A percentile compares a stretch with the other conserved stretches of the same genome.
phyloP scores from a whole-genome alignment of 64 coral and sea anemone genomes.

The Pocillopora damicornis region DNA sequence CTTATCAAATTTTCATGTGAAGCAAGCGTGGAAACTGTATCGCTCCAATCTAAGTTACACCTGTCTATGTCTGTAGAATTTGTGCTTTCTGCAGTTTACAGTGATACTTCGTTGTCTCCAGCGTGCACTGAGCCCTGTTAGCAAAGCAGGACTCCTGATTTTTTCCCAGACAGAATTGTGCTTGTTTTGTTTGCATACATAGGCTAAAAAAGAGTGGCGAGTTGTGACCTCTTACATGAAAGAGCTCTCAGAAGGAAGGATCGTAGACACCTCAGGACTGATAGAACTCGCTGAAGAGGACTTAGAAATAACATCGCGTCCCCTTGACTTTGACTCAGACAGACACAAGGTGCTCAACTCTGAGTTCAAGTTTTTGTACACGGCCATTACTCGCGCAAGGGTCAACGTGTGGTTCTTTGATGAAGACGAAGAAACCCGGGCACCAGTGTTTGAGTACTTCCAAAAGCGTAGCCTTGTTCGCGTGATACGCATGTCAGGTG shows the following conservation, averaged over 20 bases:
- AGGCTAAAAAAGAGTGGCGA: conserved; percentile 70
- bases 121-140: background rate
- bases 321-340: conserved; percentile 70
- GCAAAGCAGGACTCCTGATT: too few species aligned
- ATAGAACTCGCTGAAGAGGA: conserved; percentile 42
- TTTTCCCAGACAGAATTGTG: background rate
- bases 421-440: conserved; percentile 69
- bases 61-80: too few species aligned
- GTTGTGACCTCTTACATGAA: conserved; percentile 57
- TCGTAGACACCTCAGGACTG: conserved; percentile 19
- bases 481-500: conserved; percentile 49
- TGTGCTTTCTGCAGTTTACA: too few species aligned
- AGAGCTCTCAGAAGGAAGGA: conserved; percentile 18
- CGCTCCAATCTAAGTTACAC: too few species aligned
- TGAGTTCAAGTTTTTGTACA: conserved; percentile 98
- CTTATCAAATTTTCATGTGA: too few species aligned
- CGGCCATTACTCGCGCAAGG: conserved; percentile 88
- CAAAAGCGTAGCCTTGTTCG: conserved; percentile 71
- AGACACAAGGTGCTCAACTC: conserved; percentile 94
- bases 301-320: conserved; percentile 34
- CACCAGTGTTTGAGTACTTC: conserved; percentile 97
- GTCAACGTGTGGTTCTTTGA: conserved; percentile 99
- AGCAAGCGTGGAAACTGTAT: too few species aligned
- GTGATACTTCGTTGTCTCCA: too few species aligned
- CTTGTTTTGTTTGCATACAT: background rate